Evolutionary conservation across 2,888 invertebrate genomes (phyloP).

Genomic region (Apeira syringaria): DNA sequence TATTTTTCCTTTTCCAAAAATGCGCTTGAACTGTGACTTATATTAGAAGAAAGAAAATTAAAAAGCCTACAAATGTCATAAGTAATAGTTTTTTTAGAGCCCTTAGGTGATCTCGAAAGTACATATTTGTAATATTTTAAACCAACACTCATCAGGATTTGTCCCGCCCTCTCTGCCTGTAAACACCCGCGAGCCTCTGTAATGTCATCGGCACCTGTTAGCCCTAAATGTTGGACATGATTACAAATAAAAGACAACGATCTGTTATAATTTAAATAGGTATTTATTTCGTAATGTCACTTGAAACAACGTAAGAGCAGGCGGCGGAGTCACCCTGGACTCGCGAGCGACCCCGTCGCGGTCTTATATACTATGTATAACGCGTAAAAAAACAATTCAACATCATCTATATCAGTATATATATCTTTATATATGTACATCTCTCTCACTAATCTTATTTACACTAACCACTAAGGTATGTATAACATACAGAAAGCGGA

Average conservation of each 20-base stretch:
- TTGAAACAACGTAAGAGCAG: constrained; percentile 71
- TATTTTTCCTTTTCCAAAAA: too few species aligned
- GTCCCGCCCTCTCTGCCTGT: too few species aligned
- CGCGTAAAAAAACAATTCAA: constrained; percentile 80
- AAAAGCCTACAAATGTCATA: too few species aligned
- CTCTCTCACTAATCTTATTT: constrained; percentile 69
- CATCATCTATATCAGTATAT: constrained; percentile 50
- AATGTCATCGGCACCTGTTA: too few species aligned
- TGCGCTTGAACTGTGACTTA: too few species aligned
- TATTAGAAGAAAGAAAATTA: too few species aligned
- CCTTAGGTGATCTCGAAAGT: too few species aligned
- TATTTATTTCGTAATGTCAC: constrained; percentile 81
- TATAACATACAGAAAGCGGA: constrained; percentile 80
- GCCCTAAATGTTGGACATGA: too few species aligned
- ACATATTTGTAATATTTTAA: too few species aligned
- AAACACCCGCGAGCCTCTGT: too few species aligned
- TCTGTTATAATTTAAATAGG: constrained; percentile 75
- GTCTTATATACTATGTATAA: constrained; percentile 65
- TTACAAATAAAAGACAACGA: constrained; percentile 54
- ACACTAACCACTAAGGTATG: constrained; percentile 76
- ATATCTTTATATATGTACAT: constrained; percentile 71
- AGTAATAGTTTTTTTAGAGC: too few species aligned
- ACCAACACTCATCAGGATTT: too few species aligned
- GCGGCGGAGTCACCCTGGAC: constrained; percentile 70
- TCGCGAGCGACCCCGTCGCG: constrained; percentile 66